Evolutionary conservation across 2,113 vertebrate genomes (phyloP), one percentile per base, ranked within the genome.

Genomic region (Acrocephalus arundinaceus): DNA sequence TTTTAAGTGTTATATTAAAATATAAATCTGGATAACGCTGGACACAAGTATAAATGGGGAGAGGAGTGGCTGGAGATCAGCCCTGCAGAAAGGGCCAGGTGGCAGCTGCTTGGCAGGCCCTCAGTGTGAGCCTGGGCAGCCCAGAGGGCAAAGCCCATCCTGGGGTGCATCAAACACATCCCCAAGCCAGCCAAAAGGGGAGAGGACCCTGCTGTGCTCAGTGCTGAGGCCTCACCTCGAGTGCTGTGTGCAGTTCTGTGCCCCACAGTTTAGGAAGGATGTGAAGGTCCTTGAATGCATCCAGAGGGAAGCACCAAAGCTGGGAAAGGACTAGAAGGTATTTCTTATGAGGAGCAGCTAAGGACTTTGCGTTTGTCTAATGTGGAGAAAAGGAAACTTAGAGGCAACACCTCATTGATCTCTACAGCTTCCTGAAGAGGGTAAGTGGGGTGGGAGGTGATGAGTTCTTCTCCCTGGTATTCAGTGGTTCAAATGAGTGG

Each of bases 151-250:
- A 58, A 23, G 1, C 5, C 31, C 37, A n/a, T 23, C 33, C 59
- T 13, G 13, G 23, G 49, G 5, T 10, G 3, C 45, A 39, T 3
- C 45, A 48, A 61, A 25, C 24, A 68, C 7, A 30, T 1, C 9
- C 15, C 4, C 33, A 63, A 63, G 35, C 2, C 3, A 0, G 10
- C 20, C 27, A 35, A 11, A 11, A 35, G 16, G 24, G 23, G 15
- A 8, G 9, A 49, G 13, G 5, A 9, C 2, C 28, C n/a, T 7
- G 0, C 45, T 9, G 4, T 9, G 8, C 15, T 35, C 13, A 35
- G 45, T 0, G 33, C 6, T 20, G 22, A 1, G 2, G 11, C 51
- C 16, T 19, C 74, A 20, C 15, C 41, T 20, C 5, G 0, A 37
- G 17, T 8, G 25, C 3, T 31, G 7, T 8, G 28, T 17, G 33